Conservation (phyloP, 2,113 vertebrate species). For the Periophthalmodon schlosseri region DNA sequence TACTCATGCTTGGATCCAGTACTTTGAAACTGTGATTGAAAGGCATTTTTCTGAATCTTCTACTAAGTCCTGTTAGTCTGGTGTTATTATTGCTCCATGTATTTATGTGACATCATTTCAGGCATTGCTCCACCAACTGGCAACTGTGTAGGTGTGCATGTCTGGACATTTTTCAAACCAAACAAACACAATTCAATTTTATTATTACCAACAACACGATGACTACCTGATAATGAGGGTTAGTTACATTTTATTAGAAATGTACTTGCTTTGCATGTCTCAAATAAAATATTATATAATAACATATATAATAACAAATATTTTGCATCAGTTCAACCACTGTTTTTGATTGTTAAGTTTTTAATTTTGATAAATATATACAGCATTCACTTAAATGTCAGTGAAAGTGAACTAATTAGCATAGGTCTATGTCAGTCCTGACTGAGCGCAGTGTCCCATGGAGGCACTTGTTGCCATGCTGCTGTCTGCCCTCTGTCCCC, state of each 20-base stretch:
- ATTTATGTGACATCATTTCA: not conserved
- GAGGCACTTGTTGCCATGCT: conserved; percentile 44
- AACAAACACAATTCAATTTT: not conserved
- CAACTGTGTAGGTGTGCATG: not conserved
- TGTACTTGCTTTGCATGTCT: not conserved
- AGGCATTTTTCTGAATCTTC: not conserved
- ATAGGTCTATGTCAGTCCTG: not conserved
- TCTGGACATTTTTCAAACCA: not conserved
- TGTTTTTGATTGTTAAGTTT: not conserved
- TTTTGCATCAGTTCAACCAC: not conserved
- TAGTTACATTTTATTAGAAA: not conserved
- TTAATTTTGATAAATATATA: not conserved
- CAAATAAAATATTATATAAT: not conserved
- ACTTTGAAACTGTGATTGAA: not conserved
- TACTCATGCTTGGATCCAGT: not conserved
- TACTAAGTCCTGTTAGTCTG: not conserved
- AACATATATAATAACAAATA: not conserved
- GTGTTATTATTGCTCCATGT: not conserved
- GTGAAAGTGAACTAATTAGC: not conserved
- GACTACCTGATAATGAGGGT: not conserved
- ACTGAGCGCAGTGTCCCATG: conserved; percentile 12
- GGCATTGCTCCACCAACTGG: not conserved
- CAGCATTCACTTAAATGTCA: not conserved
- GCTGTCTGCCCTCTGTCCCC: conserved; percentile 33
- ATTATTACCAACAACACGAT: not conserved